Percentiles rank a stretch among this genome's conserved stretches.
These are phyloP conservation scores for Intellagama lesueurii DNA, from an alignment of 2,797 vertebrate genomes.

Conservation along the genomic window DNA sequence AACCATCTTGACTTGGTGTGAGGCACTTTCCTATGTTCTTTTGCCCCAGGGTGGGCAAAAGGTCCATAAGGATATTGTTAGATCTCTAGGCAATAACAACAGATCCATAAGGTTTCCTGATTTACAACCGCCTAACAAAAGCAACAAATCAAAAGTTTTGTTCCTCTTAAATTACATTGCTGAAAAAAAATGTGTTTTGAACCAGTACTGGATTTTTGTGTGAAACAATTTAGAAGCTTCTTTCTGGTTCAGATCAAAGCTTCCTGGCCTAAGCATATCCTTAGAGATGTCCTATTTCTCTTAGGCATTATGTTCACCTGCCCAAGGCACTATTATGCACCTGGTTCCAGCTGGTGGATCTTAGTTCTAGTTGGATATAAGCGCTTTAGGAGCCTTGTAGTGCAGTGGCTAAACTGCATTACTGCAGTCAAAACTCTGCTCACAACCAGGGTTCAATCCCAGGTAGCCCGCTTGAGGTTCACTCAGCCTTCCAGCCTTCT, in stretches of 20 bases:
- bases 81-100: background rate
- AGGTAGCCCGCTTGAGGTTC: no score
- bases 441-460: no score
- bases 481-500: no score
- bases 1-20: background rate
- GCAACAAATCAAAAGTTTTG: background rate
- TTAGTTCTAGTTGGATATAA: background rate
- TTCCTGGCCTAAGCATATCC: background rate
- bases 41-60: background rate
- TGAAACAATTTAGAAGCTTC: background rate
- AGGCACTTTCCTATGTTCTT: background rate
- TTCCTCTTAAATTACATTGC: background rate
- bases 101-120: background rate
- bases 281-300: background rate
- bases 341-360: background rate
- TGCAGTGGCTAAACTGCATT: no score
- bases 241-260: background rate
- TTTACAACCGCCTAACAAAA: background rate
- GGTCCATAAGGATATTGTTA: background rate
- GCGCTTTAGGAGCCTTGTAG: no score
- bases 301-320: no score
- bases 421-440: no score
- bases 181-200: background rate
- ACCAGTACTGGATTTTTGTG: background rate
- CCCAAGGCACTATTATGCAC: background rate